Evolutionary conservation across 2,113 vertebrate genomes (phyloP), one percentile per base, ranked within the genome.

Genomic region (Herpetotheres cachinnans): DNA sequence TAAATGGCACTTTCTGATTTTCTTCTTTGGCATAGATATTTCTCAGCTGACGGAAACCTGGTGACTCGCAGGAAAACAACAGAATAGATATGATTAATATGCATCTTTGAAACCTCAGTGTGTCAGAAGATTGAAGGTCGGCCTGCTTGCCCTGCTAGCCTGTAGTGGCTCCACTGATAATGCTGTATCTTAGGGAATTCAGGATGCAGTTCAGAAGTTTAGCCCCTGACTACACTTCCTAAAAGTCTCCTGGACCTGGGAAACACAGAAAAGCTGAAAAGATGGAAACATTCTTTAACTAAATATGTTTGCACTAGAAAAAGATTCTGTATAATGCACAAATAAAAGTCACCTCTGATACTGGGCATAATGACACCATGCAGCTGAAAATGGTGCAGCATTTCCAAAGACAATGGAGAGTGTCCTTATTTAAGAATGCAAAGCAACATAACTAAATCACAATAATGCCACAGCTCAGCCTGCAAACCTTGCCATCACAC

Each of bases 361-460:
- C 29, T 14, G 40, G 11, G 50, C 13, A 87, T 34, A 19, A 70
- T 7, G 21, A 78, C 22, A 74, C 12, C 0, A 0, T 29, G 16
- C 26, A 70, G 38, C 32, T 95, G 55, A 81, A 93, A 70, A 82
- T 7, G 0, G 3, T n/a, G 38, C 82, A 73, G 16, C 3, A 1
- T 27, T 54, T 91, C 44, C 44, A 70, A 81, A 86, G 27, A 24
- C 67, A 80, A 62, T 3, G 11, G 30, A 49, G 50, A 52, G 11
- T 63, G n/a, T 34, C 40, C 36, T 40, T 30, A 56, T 36, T 62
- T 55, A 50, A 67, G 50, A 56, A 82, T 11, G 19, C 25, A 42
- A 85, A 85, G 29, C 66, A 61, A 66, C 0, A 8, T 2, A 74
- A 59, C 44, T 69, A 63, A 77, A 72, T 14, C 63, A 62, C 55